Evolutionary conservation across 2,888 invertebrate species (phyloP), one percentile per base, ranked within the genome.

Genomic region (Cheiracanthium punctorium): DNA sequence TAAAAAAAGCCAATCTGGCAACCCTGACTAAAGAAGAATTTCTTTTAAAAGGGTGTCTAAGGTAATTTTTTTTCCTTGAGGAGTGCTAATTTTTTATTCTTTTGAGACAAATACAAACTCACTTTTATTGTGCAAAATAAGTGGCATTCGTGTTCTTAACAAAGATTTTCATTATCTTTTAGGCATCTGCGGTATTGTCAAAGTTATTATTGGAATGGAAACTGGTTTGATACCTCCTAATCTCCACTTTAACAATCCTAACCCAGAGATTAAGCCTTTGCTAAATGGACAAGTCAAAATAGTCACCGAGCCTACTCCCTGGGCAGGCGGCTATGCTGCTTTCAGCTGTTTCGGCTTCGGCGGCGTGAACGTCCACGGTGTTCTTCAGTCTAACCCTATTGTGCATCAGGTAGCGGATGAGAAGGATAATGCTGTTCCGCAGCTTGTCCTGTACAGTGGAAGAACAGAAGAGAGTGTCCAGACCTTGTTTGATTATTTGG

Each of bases 291-390:
- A 96, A 70, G 93, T 99, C n/a, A 94, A 97, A 93, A 97, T 98
- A 73, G 96, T 99, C 28, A 94, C 95, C 89, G 94, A 95, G 91
- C 95, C 95, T 90, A 95, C 94, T 88, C 94, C 95, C 32, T 98
- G 96, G 95, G 94, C 95, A 79, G 98, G 98, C 72, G 98, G 98
- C n/a, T 93, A 96, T 86, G 95, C 96, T 75, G 98, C 95, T 29
- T 92, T 99, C 37, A 99, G 99, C 93, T 98, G 98, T 10, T 99
- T 99, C 92, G 99, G 99, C 24, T 99, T 99, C 92, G 99, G 99
- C 88, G 99, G 99, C 79, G 97, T 97, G 65, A 98, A 98, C 92
- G 97, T 96, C n/a, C 98, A 98, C 92, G 93, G 97, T 0, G 93
- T 98, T 89, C 93, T 98, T 17, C 95, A 95, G 91, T 95, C 96